These are phyloP conservation scores for Protonibea diacanthus DNA, from an alignment of 2,797 vertebrate species.

Conservation along the genomic window DNA sequence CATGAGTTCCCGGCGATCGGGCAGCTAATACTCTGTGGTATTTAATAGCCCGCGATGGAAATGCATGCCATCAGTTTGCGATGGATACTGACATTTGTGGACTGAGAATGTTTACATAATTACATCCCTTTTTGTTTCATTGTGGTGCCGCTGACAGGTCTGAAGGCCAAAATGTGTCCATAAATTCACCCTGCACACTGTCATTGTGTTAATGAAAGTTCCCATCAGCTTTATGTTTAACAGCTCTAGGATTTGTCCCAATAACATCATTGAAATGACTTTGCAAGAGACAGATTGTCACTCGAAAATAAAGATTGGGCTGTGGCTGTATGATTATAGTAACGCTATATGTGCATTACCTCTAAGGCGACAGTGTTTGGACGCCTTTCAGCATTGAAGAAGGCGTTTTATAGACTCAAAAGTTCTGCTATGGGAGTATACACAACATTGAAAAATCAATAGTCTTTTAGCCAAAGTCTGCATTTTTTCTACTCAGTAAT, in stretches of 20 bases:
- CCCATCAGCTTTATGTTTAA: slow-evolving; percentile 25
- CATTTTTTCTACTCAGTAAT: slow-evolving; percentile 52
- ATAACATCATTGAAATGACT: slow-evolving; percentile 30
- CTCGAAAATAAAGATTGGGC: slow-evolving; percentile 9
- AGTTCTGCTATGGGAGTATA: slow-evolving; percentile 11
- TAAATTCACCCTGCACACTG: slow-evolving; percentile 36
- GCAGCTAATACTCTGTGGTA: slow-evolving; percentile 62
- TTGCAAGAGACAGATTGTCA: slow-evolving; percentile 20
- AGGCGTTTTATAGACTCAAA: slow-evolving; percentile 35
- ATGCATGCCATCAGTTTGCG: slow-evolving; percentile 41
- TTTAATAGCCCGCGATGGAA: slow-evolving; percentile 54
- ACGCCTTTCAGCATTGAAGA: slow-evolving; percentile 19
- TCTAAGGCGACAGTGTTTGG: slow-evolving; percentile 17
- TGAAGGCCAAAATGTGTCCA: slow-evolving; percentile 24
- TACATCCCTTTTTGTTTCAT: slow-evolving; percentile 51
- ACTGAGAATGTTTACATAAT: slow-evolving; percentile 46
- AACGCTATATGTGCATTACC: neutral
- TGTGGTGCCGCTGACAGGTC: slow-evolving; percentile 36
- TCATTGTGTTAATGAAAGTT: slow-evolving; percentile 21
- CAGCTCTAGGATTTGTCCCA: slow-evolving; percentile 33
- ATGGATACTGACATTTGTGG: slow-evolving; percentile 53
- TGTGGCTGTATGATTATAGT: slow-evolving; percentile 14
- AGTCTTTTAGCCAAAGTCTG: slow-evolving; percentile 56
- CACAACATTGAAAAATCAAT: slow-evolving; percentile 66
- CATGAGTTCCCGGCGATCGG: slow-evolving; percentile 63